Evolutionary conservation across 2,113 vertebrate genomes (phyloP).

Genomic region (Myotis brandtii): DNA sequence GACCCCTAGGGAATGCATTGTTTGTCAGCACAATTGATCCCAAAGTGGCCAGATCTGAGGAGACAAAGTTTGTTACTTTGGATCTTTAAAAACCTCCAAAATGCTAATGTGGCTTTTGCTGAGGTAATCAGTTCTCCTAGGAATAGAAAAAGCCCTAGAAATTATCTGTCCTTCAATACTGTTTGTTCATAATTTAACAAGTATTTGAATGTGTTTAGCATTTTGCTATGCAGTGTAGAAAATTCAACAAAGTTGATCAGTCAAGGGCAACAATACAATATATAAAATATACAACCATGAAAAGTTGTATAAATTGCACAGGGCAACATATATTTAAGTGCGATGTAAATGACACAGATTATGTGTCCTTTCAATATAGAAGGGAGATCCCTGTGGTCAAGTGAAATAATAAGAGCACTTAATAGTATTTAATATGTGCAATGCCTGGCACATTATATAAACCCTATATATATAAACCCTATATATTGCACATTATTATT

Average conservation of each 20-base stretch:
- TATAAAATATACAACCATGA: not conserved
- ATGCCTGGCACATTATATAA: no score
- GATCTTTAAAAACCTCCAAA: not conserved
- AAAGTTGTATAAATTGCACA: not conserved
- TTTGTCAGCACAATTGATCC: slow-evolving; percentile 51
- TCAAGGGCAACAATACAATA: not conserved
- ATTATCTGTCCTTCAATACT: not conserved
- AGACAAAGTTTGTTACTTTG: not conserved
- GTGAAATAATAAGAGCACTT: not conserved
- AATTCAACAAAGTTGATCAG: not conserved
- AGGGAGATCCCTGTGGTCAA: not conserved
- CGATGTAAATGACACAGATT: not conserved
- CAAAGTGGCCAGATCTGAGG: not conserved
- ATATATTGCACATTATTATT: not conserved
- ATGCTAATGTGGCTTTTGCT: not conserved
- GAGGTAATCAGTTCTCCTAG: not conserved
- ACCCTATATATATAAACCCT: not conserved
- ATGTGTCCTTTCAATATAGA: not conserved
- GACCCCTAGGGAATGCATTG: not conserved
- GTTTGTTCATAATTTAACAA: not conserved
- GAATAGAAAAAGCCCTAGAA: not conserved
- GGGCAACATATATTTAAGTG: not conserved
- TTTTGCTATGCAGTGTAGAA: not conserved
- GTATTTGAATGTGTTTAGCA: not conserved
- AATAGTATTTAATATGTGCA: not conserved